These are phyloP conservation scores for Manis javanica DNA, from an alignment of 2,797 vertebrate species.

Conservation along the genomic window DNA sequence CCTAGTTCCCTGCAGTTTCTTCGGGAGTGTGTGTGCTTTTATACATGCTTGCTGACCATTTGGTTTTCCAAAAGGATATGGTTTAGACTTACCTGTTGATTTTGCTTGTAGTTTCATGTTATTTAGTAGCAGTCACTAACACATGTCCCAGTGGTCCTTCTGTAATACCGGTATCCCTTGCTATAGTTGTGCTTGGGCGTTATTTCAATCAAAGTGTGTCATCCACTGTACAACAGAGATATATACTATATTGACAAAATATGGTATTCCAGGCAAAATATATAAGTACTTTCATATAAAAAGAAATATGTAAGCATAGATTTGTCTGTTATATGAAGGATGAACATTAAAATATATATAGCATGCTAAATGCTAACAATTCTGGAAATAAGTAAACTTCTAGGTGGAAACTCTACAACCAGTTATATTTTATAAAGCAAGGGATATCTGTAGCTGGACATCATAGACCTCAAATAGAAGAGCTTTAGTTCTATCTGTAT, in stretches of 20 bases:
- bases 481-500: conserved; percentile 71
- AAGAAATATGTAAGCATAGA: neutral
- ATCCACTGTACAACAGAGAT: neutral
- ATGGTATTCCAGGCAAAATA: neutral
- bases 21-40: conserved; percentile 78
- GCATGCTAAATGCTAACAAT: conserved; percentile 12
- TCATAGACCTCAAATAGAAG: conserved; percentile 65
- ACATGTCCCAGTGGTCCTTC: conserved; percentile 67
- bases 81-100: conserved; percentile 63
- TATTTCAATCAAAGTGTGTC: conserved; percentile 30
- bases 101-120: conserved; percentile 77
- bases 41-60: conserved; percentile 77
- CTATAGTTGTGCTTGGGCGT: neutral
- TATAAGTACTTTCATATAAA: conserved; percentile 28
- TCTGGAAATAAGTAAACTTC: neutral
- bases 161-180: conserved; percentile 81
- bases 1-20: conserved; percentile 79
- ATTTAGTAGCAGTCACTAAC: conserved; percentile 73
- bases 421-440: conserved; percentile 71
- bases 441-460: conserved; percentile 78
- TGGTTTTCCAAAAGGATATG: conserved; percentile 65
- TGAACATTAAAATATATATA: conserved; percentile 11
- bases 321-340: neutral
- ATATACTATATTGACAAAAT: neutral
- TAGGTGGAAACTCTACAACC: conserved; percentile 9